Conservation (phyloP, 37 sponge, comb jelly and placozoan genomes). For the Spongilla lacustris region DNA sequence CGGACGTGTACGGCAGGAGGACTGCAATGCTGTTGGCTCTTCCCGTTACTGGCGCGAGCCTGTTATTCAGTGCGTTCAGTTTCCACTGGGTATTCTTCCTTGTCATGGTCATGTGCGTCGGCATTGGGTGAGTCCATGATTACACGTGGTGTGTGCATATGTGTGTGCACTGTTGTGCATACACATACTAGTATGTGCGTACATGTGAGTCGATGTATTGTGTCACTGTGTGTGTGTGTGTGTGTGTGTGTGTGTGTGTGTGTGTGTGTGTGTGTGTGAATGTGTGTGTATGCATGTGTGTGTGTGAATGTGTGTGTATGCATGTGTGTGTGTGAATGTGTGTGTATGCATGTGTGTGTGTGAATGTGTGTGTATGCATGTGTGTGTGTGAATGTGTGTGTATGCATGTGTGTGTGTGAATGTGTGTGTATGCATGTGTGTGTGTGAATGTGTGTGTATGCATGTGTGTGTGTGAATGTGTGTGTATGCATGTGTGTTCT, state of each 20-base stretch:
- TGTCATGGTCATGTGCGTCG: constrained; percentile 28
- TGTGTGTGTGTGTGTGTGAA: not conserved
- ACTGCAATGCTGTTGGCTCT: not conserved
- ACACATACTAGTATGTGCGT: not conserved
- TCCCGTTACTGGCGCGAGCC: not conserved
- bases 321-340: too few relatives aligned
- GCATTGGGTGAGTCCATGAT: not conserved
- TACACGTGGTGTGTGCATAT: not conserved
- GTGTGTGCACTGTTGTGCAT: not conserved
- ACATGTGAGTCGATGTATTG: not conserved
- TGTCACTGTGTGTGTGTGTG: not conserved
- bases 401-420: too few relatives aligned
- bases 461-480: too few relatives aligned
- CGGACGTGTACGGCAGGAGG: not conserved
- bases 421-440: too few relatives aligned
- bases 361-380: too few relatives aligned
- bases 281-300: not conserved
- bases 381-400: too few relatives aligned
- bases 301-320: too few relatives aligned
- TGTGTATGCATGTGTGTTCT: too few relatives aligned
- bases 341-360: too few relatives aligned
- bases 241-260: not conserved
- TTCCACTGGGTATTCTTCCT: not conserved
- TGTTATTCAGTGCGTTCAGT: not conserved
- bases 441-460: too few relatives aligned